Evolutionary conservation across 2,113 vertebrate species (phyloP).

Genomic region (Pygoscelis antarcticus): DNA sequence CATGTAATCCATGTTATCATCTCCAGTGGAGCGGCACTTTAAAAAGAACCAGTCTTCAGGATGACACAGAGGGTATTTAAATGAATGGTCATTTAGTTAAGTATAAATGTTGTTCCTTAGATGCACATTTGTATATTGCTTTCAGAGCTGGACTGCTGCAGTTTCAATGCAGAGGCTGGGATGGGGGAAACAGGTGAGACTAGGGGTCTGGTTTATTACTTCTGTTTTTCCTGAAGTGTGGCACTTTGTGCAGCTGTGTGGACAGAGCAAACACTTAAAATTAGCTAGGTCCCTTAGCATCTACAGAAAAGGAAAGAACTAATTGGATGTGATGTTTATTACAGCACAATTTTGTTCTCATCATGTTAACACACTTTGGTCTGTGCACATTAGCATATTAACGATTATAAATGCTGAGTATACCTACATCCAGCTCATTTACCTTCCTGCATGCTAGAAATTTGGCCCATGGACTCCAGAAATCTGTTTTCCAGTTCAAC

Average conservation of each 20-base stretch:
- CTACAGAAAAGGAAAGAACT: neutral
- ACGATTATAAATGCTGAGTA: neutral
- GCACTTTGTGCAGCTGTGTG: neutral
- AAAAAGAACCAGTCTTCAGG: neutral
- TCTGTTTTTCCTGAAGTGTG: neutral
- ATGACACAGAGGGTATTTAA: neutral
- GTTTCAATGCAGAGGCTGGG: neutral
- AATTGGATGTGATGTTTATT: neutral
- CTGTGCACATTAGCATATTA: neutral
- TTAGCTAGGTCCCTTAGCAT: neutral
- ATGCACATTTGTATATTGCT: neutral
- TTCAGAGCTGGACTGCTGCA: neutral
- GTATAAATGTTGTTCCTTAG: neutral
- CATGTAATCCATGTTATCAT: neutral
- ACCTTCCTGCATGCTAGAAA: neutral
- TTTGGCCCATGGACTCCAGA: neutral
- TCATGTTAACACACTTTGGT: neutral
- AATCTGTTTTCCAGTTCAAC: neutral
- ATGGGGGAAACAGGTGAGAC: neutral
- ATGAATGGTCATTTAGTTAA: neutral
- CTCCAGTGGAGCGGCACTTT: neutral
- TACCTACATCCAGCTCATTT: neutral
- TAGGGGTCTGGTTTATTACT: neutral
- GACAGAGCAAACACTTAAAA: neutral
- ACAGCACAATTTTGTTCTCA: neutral